Percentiles rank a stretch among this genome's conserved stretches.
phyloP scores from a whole-genome alignment of 2,113 vertebrate genomes.

The Myrmecophaga tridactyla region DNA sequence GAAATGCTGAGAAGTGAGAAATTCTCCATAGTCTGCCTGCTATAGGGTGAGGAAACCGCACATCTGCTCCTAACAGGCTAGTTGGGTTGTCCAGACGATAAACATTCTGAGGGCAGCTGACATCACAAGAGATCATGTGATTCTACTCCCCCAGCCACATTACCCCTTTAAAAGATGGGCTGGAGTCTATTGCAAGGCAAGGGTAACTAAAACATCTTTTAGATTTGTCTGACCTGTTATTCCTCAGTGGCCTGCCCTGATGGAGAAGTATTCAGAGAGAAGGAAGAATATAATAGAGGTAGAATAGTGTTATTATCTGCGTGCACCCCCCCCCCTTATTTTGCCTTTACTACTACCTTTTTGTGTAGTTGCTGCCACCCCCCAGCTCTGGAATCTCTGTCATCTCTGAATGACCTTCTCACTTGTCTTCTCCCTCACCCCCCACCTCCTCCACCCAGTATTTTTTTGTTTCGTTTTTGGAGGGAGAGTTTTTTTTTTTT shows the following conservation, averaged over 20 bases:
- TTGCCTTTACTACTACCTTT: background rate
- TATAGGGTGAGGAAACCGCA: rapidly evolving
- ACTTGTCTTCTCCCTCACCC: background rate
- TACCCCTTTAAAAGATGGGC: background rate
- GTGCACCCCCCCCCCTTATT: background rate
- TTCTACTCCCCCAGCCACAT: background rate
- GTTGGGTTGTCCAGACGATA: background rate
- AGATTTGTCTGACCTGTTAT: background rate
- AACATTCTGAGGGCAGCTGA: constrained; percentile 20
- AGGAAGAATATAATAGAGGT: background rate
- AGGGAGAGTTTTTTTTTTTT: too few relatives aligned
- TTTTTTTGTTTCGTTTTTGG: background rate
- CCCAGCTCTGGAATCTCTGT: background rate
- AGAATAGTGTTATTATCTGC: rapidly evolving
- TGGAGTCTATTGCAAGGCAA: background rate
- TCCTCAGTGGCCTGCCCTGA: background rate
- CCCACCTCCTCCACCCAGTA: background rate
- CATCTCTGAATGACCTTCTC: background rate
- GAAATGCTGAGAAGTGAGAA: constrained; percentile 63
- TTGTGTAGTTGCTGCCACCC: too few relatives aligned
- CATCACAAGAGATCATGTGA: constrained; percentile 49
- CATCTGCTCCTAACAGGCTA: background rate
- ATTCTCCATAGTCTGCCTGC: constrained; percentile 60
- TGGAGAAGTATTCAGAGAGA: background rate
- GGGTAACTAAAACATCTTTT: background rate